phyloP scores from a whole-genome alignment of 2,113 vertebrate species.

The Nanorana parkeri region DNA sequence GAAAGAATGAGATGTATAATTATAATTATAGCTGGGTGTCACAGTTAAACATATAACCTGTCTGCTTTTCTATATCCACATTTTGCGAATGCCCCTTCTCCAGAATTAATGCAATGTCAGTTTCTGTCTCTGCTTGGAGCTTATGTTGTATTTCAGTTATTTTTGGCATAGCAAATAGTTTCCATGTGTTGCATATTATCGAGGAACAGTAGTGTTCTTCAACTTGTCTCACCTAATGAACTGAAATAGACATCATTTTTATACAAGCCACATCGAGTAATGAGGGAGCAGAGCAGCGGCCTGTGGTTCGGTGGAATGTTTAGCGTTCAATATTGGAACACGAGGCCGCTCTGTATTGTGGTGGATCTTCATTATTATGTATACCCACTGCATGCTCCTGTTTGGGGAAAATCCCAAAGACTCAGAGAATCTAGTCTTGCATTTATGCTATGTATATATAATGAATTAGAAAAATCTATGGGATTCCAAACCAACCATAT shows the following conservation, averaged over 20 bases:
- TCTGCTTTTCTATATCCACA: no score
- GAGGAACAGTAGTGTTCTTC: slow-evolving; percentile 21
- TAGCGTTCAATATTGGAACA: neutral
- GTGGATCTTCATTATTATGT: neutral
- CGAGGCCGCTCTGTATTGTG: neutral
- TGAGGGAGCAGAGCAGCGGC: neutral
- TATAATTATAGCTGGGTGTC: no score
- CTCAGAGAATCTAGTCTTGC: no score
- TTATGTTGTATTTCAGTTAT: neutral
- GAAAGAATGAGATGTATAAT: no score
- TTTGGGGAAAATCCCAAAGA: neutral
- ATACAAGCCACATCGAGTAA: neutral
- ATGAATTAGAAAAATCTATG: no score
- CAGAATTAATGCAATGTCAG: neutral
- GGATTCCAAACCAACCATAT: no score
- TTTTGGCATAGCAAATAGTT: slow-evolving; percentile 18
- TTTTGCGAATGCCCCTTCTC: no score
- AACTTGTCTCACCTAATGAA: slow-evolving; percentile 32
- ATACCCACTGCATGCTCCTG: neutral
- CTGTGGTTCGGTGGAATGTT: neutral
- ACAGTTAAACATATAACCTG: no score
- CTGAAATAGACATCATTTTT: slow-evolving; percentile 21
- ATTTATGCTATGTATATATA: no score
- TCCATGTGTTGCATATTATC: slow-evolving; percentile 43
- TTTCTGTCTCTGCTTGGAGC: neutral